These are phyloP conservation scores for Drosophila vallismaia DNA, from an alignment of 2,888 invertebrate species.

Conservation along the genomic window DNA sequence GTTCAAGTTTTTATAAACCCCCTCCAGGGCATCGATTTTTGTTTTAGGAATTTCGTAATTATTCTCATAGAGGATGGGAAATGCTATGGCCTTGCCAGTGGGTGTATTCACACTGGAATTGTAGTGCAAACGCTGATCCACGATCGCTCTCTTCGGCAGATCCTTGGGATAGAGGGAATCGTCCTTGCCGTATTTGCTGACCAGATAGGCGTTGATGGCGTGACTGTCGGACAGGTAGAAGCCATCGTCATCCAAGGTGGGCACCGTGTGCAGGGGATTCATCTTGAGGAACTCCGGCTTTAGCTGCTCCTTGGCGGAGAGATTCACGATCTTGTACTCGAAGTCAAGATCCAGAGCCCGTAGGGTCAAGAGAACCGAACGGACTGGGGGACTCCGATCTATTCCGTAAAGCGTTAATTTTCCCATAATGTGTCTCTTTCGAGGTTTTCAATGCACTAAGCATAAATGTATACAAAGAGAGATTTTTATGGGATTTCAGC, in stretches of 20 bases:
- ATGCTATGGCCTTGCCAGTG: conserved; percentile 27
- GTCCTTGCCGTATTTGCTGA: conserved; percentile 72
- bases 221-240: conserved; percentile 78
- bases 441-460: background rate
- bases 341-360: conserved; percentile 86
- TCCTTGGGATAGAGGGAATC: conserved; percentile 79
- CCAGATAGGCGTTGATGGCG: conserved; percentile 78
- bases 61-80: conserved; percentile 29
- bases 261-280: conserved; percentile 81
- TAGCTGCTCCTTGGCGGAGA: conserved; percentile 53
- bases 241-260: conserved; percentile 75
- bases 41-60: conserved; percentile 25
- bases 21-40: conserved; percentile 46
- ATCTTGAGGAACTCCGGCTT: conserved; percentile 68
- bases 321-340: conserved; percentile 55
- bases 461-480: background rate
- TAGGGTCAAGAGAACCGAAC: conserved; percentile 86
- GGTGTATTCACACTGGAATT: conserved; percentile 67
- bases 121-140: conserved; percentile 78
- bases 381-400: conserved; percentile 86
- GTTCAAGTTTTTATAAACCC: conserved; percentile 67
- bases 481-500: background rate
- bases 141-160: conserved; percentile 65
- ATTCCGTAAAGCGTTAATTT: conserved; percentile 66
- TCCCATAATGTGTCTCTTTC: conserved; percentile 47